Evolutionary conservation across 1,140 invertebrate species (phyloP).

Genomic region (Bombus difficillimus): DNA sequence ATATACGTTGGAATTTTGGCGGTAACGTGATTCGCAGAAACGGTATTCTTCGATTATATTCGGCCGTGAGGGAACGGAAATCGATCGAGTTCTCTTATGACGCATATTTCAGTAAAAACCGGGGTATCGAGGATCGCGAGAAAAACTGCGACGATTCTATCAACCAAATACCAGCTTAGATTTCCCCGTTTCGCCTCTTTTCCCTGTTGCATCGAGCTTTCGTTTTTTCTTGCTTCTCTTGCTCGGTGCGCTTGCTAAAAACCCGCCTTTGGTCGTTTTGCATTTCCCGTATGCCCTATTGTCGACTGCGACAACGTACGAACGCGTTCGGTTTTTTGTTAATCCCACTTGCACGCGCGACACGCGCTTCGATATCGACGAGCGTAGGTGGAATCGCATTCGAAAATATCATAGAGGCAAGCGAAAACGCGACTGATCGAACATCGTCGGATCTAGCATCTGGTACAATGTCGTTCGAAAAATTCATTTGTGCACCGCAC

Average conservation of each 20-base stretch:
- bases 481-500: too few species aligned
- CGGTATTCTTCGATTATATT: background rate
- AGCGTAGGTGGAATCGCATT: slow-evolving; percentile 51
- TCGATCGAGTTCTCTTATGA: background rate
- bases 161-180: slow-evolving; percentile 16
- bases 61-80: background rate
- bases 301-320: slow-evolving; percentile 47
- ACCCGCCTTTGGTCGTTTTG: background rate
- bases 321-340: slow-evolving; percentile 36
- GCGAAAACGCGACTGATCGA: slow-evolving; percentile 30
- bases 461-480: too few species aligned
- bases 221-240: background rate
- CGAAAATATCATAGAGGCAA: slow-evolving; percentile 43
- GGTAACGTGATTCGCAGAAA: background rate
- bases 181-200: background rate
- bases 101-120: background rate
- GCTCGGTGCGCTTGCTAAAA: background rate
- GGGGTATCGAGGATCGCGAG: background rate
- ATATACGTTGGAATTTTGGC: background rate
- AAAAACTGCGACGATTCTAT: slow-evolving; percentile 7
- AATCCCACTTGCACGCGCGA: slow-evolving; percentile 18
- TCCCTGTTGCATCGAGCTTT: background rate
- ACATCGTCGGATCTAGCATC: too few species aligned
- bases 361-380: slow-evolving; percentile 48
- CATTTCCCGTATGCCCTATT: background rate